Evolutionary conservation across 2,797 vertebrate species (phyloP).

Genomic region (Babyrousa celebensis): DNA sequence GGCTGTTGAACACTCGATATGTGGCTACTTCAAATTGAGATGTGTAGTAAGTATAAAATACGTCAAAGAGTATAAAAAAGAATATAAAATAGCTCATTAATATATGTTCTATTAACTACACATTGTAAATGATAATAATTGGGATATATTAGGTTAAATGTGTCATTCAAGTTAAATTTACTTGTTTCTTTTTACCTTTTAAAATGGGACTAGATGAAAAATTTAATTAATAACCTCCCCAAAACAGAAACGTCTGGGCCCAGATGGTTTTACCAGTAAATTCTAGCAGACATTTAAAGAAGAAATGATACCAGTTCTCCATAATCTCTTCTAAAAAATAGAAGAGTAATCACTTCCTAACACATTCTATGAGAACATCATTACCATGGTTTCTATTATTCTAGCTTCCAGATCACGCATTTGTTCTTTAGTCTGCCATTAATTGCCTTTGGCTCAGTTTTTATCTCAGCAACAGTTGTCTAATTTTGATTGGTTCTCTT

Average conservation of each 20-base stretch:
- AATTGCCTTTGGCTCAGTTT: background rate
- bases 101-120: constrained; percentile 28
- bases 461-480: background rate
- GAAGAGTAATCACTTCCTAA: constrained; percentile 21
- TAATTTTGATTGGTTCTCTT: background rate
- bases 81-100: constrained; percentile 14
- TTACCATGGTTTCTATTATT: background rate
- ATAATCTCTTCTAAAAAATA: constrained; percentile 50
- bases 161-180: constrained; percentile 50
- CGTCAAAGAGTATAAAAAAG: constrained; percentile 44
- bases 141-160: background rate
- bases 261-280: background rate
- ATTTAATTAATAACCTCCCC: constrained; percentile 33
- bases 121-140: constrained; percentile 47
- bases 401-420: background rate
- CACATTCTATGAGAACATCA: background rate
- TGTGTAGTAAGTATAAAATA: constrained; percentile 38
- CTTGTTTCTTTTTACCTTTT: constrained; percentile 46
- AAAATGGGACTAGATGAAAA: constrained; percentile 28
- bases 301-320: constrained; percentile 18
- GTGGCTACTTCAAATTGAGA: constrained; percentile 41
- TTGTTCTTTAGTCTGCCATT: background rate
- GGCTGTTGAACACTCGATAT: constrained; percentile 16
- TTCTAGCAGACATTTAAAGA: background rate
- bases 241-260: background rate